Evolutionary conservation across 2,888 invertebrate genomes (phyloP).

Genomic region (Rhodophaea formosa): DNA sequence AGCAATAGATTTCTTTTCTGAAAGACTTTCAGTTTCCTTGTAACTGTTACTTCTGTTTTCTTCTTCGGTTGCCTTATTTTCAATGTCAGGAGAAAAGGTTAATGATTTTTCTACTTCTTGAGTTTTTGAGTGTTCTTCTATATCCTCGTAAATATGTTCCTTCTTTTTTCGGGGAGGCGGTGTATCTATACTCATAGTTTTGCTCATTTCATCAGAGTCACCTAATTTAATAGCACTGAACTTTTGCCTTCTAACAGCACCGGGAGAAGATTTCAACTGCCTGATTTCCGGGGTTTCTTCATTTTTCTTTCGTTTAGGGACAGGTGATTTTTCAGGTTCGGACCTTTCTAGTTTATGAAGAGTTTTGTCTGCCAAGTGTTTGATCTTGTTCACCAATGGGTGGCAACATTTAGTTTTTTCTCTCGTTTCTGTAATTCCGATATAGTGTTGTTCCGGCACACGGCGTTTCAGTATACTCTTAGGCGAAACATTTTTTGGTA

Average conservation of each 20-base stretch:
- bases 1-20: constrained; percentile 68
- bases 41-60: constrained; percentile 54
- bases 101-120: constrained; percentile 62
- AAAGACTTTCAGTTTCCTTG: constrained; percentile 71
- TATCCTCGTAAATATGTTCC: constrained; percentile 84
- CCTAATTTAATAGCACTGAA: constrained; percentile 75
- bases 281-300: constrained; percentile 82
- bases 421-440: constrained; percentile 68
- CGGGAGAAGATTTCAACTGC: constrained; percentile 82
- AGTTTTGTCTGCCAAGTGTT: constrained; percentile 83
- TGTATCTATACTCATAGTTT: constrained; percentile 66
- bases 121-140: constrained; percentile 70
- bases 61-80: constrained; percentile 41
- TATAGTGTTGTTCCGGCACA: constrained; percentile 64
- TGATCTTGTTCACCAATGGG: constrained; percentile 84
- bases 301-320: constrained; percentile 70
- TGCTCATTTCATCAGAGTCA: constrained; percentile 76
- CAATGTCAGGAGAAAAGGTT: constrained; percentile 71
- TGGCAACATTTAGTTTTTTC: constrained; percentile 81
- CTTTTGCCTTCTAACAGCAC: constrained; percentile 79
- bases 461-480: constrained; percentile 80
- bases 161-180: constrained; percentile 75
- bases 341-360: constrained; percentile 75
- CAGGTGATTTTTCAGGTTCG: constrained; percentile 67
- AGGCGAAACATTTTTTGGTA: constrained; percentile 69